Base-by-base conservation (phyloP, 2,797 vertebrate genomes). In the Lepidocolaptes lacrymiger region DNA sequence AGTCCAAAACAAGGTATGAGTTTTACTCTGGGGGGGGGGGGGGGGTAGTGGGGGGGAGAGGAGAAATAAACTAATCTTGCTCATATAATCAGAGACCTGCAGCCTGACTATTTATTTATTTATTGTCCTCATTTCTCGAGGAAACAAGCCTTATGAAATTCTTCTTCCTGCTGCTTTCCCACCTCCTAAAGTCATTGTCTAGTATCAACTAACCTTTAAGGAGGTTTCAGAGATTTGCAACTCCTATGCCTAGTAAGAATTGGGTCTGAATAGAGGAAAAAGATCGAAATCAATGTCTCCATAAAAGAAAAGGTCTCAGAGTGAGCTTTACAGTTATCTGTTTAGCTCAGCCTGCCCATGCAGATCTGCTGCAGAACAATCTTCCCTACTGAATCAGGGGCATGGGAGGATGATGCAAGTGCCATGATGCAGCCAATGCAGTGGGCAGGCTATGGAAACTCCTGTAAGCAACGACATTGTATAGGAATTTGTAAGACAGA, bases 71-170 rank as follows among this genome's bases (percentile, higher is more conserved):
- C 55, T 67, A 44, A 72, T 37, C 30, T 76, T 78, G 28, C 24
- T 81, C 23, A 32, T 56, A 41, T 34, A 88, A 66, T 64, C 69
- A 49, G 9, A 74, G 44, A 61, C 34, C n/a, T 89, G 44, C 17
- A 86, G 39, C 27, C 77, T 78, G 36, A 48, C 10, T 2, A 32
- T 44, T 69, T 92, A 46, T 91, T 87, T 74, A 86, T 93, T 89
- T 91, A 48, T 69, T 78, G 44, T 14, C 39, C 19, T 86, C 2
- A 34, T 84, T 94, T 92, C 72, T 62, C 24, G 30, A 85, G 68
- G 75, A 94, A 92, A 85, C 14, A 80, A 89, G 8, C 37, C 20
- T 72, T 81, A 62, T 58, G 46, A 91, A 92, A 78, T 43, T 27
- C 12, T 67, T 80, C 52, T 88, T 41, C n/a, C 37, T 67, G 17